A percentile compares a stretch with the other conserved stretches of the same genome.
phyloP scores from a whole-genome alignment of 30 jellyfish, hydroid and myxozoan species.

The Aurelia aurita region DNA sequence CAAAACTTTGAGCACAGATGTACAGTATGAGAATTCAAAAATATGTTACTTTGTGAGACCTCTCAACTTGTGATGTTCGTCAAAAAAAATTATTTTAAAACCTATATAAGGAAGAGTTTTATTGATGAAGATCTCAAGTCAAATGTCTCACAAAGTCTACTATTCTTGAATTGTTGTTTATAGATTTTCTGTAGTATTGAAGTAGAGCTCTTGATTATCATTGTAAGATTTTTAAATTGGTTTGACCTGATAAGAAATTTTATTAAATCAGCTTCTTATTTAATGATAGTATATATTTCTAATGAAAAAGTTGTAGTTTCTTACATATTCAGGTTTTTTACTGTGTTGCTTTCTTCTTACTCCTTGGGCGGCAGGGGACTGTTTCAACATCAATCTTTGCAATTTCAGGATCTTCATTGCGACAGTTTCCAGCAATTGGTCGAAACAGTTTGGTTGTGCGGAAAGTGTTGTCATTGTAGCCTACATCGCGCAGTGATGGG shows the following conservation, averaged over 20 bases:
- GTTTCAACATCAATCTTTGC: constrained; percentile 51
- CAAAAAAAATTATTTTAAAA: neutral
- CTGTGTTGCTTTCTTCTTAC: constrained; percentile 30
- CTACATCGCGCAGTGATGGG: constrained; percentile 72
- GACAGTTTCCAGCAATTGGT: constrained; percentile 68
- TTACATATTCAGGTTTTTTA: constrained; percentile 20
- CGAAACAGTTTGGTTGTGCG: constrained; percentile 64
- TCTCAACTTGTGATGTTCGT: constrained; percentile 1
- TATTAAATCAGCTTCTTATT: constrained; percentile 26
- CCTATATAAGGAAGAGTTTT: neutral
- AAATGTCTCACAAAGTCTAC: neutral
- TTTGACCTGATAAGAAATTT: neutral
- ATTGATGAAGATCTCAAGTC: constrained; percentile 20
- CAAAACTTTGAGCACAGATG: neutral
- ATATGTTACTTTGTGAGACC: neutral
- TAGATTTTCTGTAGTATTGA: neutral
- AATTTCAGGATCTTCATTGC: constrained; percentile 41
- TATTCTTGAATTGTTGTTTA: neutral
- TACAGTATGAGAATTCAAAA: neutral
- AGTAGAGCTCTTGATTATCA: constrained; percentile 13
- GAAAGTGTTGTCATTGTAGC: constrained; percentile 65
- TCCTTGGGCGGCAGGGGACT: constrained; percentile 59
- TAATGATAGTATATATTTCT: neutral
- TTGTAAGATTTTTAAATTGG: constrained; percentile 13
- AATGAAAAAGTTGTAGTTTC: constrained; percentile 6